These are phyloP conservation scores for Clarias batrachus DNA, from an alignment of 2,113 vertebrate genomes.

Conservation along the genomic window DNA sequence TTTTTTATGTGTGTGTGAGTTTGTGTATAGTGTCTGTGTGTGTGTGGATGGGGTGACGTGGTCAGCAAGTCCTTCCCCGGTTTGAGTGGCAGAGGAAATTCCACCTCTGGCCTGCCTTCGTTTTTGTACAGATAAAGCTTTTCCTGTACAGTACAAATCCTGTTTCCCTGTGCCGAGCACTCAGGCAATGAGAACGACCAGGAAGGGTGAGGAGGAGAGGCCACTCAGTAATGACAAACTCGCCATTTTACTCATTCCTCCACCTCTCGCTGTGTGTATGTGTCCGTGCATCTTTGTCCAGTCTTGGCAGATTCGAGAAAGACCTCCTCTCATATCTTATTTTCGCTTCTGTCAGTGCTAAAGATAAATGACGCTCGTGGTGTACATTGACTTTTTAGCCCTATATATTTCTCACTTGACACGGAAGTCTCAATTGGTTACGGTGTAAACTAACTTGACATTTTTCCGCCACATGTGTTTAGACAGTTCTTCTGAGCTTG, in stretches of 20 bases:
- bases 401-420: slow-evolving; percentile 69
- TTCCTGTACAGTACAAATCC: slow-evolving; percentile 98
- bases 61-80: slow-evolving; percentile 76
- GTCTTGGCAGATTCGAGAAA: slow-evolving; percentile 71
- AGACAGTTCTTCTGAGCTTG: slow-evolving; percentile 65
- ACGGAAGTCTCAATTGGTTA: slow-evolving; percentile 73
- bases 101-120: slow-evolving; percentile 92
- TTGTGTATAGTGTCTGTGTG: slow-evolving; percentile 45
- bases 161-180: slow-evolving; percentile 86
- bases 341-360: slow-evolving; percentile 70
- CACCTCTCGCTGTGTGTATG: slow-evolving; percentile 44
- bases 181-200: slow-evolving; percentile 83
- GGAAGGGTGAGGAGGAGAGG: slow-evolving; percentile 80
- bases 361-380: slow-evolving; percentile 71
- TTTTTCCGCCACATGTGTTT: slow-evolving; percentile 67
- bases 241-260: slow-evolving; percentile 34
- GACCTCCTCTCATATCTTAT: slow-evolving; percentile 74
- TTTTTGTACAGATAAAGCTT: slow-evolving; percentile 95
- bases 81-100: slow-evolving; percentile 89
- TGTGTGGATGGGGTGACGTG: slow-evolving; percentile 65
- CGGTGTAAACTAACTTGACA: slow-evolving; percentile 65
- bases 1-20: not conserved
- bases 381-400: slow-evolving; percentile 71
- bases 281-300: slow-evolving; percentile 55
- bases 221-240: slow-evolving; percentile 31